Base-by-base conservation (phyloP, 2,888 invertebrate genomes). In the Dolichomitus sp. region DNA sequence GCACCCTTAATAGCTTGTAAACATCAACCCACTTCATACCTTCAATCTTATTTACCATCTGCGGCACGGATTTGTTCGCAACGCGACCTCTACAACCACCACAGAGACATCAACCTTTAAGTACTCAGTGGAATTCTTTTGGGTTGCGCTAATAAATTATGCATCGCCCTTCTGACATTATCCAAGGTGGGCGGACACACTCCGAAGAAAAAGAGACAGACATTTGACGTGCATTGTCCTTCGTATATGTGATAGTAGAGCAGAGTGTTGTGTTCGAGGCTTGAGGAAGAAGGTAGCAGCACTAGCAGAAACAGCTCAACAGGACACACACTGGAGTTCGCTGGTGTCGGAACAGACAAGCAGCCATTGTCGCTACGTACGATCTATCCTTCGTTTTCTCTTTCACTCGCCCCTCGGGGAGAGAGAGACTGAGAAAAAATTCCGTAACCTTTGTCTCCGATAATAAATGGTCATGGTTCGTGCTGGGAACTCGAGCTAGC, bases 361-460 rank as follows among this genome's bases (percentile, higher is more conserved):
- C 88, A 82, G 88, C 84, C 88, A 89, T 90, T 88, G 89, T 89
- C 87, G 86, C 82, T 80, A 63, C 63, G 70, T 73, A 69, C 72
- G 45, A 52, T 61, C 69, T 69, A 80, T 80, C 75, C 63, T 75
- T 30, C 27, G 57, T 81, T 48, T 33, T 66, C 45, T 54, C 17
- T 68, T 59, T 69, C 68, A n/a, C 68, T 68, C 54, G 27, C 42
- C 19, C 54, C 76, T 12, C 80, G 83, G 83, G n/a, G 69, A 48
- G 52, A 54, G 52, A 76, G 12, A 57, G 61, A 72, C 52, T 9
- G 70, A 72, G 5, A 63, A 61, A 73, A 52, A 73, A 52, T 77
- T 85, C 78, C 86, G 81, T 90, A 90, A 91, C 90, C 89, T 91
- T 91, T 90, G 88, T 90, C 89, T 89, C 83, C 84, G 87, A 88